Percentiles rank a stretch among this genome's conserved stretches.
Evolutionary conservation across 2,888 invertebrate genomes (phyloP).

Genomic region (Hirtodrosophila confusa): DNA sequence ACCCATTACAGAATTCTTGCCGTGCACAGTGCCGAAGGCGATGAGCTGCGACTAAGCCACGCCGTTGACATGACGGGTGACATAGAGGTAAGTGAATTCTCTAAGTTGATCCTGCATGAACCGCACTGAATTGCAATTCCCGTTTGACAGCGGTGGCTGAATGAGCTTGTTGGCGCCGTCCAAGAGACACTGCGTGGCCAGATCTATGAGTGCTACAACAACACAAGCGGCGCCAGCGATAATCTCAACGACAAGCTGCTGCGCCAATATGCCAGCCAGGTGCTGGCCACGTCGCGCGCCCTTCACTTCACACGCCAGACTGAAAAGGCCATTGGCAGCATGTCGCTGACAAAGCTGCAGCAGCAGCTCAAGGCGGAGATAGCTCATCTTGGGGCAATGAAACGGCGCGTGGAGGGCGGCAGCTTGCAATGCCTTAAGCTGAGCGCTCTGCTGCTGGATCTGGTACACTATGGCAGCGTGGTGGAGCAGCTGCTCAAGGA

Average conservation of each 20-base stretch:
- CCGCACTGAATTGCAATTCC: not conserved
- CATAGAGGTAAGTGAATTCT: slow-evolving; percentile 76
- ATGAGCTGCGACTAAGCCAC: slow-evolving; percentile 74
- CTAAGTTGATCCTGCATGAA: too few relatives aligned
- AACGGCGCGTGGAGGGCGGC: slow-evolving; percentile 82
- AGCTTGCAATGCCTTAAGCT: slow-evolving; percentile 91
- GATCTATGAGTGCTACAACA: slow-evolving; percentile 86
- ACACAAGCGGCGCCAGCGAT: slow-evolving; percentile 58
- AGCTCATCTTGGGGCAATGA: slow-evolving; percentile 75
- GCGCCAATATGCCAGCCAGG: slow-evolving; percentile 86
- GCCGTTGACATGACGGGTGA: slow-evolving; percentile 81
- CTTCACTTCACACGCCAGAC: slow-evolving; percentile 93
- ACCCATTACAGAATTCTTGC: slow-evolving; percentile 82
- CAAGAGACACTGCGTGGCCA: slow-evolving; percentile 89
- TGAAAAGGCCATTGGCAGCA: slow-evolving; percentile 91
- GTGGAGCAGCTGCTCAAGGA: slow-evolving; percentile 90
- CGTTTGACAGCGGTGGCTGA: slow-evolving; percentile 80
- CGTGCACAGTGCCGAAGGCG: slow-evolving; percentile 85
- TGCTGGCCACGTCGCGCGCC: slow-evolving; percentile 93
- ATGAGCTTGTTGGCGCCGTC: slow-evolving; percentile 92
- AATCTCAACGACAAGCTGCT: slow-evolving; percentile 85
- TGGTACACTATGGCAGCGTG: slow-evolving; percentile 94
- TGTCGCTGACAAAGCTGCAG: slow-evolving; percentile 86
- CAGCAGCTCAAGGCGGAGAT: slow-evolving; percentile 85
- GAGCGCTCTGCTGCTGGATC: slow-evolving; percentile 95